Evolutionary conservation across 1,140 invertebrate genomes (phyloP), one percentile per base, ranked within the genome.

Genomic region (Zaprionus africanus): DNA sequence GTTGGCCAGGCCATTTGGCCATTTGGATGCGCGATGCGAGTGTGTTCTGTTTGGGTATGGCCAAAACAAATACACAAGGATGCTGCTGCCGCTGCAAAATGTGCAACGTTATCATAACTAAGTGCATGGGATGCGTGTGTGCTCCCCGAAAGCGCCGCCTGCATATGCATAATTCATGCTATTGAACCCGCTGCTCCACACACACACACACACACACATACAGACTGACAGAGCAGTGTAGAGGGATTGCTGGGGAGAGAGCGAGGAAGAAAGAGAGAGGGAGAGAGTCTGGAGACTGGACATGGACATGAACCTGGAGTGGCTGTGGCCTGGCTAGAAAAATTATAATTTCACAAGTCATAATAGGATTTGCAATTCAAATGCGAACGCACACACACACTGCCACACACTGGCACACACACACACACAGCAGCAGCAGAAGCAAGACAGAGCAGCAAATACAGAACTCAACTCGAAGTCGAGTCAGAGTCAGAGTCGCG

Each of bases 331-430:
- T 71, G 62, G 82, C 82, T 90, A 86, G 81, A 85, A 81, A 82
- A 92, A 81, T 91, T 85, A 84, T 86, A 92, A 92, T 92, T 92
- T 92, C 84, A 91, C 86, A 82, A 92, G 90, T 92, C 90, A 92
- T 91, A 92, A 92, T 88, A 91, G 83, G 83, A 92, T 92, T 92
- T 92, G 90, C 90, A 92, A 92, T 92, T 92, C 90, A 92, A 92
- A 92, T 92, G 79, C 81, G 69, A 82, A 83, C 75, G 71, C 71
- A 91, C 78, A 81, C 73, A 80, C 76, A 76, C 63, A 77, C 59
- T 63, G 53, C 71, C 72, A 73, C 56, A 70, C 64, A 22, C 22
- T 22, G 22, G 22, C 22, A 67, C 57, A 43, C 71, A 41, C 11
- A 31, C 24, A 43, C 34, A 59, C 59, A 64, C 24, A 38, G 61